Evolutionary conservation across 2,113 vertebrate species (phyloP).

Genomic region (Martes martes): DNA sequence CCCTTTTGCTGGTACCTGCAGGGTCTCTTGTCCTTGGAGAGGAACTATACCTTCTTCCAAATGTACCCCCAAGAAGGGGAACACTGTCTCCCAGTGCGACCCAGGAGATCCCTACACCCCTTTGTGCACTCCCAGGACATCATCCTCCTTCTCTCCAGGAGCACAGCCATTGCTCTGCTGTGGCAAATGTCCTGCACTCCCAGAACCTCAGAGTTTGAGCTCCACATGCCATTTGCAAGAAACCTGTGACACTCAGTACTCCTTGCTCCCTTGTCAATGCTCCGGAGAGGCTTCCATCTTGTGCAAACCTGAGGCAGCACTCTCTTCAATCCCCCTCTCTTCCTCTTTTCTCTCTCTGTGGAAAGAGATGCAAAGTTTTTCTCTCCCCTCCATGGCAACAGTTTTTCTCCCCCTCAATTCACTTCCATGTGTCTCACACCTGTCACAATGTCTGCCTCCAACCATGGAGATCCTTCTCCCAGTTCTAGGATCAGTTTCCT

Average conservation of each 20-base stretch:
- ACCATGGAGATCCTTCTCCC: background rate
- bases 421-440: background rate
- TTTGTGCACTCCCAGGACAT: background rate
- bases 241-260: background rate
- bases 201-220: background rate
- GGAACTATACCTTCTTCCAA: background rate
- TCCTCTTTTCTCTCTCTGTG: background rate
- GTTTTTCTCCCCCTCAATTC: background rate
- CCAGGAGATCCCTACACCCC: background rate
- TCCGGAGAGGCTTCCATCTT: background rate
- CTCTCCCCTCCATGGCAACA: background rate
- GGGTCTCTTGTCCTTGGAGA: background rate
- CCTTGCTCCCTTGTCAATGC: background rate
- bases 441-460: background rate
- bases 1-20: background rate
- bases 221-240: background rate
- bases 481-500: background rate
- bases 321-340: background rate
- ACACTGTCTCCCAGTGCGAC: background rate
- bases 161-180: background rate
- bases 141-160: background rate
- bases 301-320: background rate
- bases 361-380: background rate
- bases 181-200: background rate
- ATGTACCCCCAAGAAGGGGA: background rate